These are phyloP conservation scores for Mayetiola destructor DNA, from an alignment of 2,888 invertebrate species.

Conservation along the genomic window DNA sequence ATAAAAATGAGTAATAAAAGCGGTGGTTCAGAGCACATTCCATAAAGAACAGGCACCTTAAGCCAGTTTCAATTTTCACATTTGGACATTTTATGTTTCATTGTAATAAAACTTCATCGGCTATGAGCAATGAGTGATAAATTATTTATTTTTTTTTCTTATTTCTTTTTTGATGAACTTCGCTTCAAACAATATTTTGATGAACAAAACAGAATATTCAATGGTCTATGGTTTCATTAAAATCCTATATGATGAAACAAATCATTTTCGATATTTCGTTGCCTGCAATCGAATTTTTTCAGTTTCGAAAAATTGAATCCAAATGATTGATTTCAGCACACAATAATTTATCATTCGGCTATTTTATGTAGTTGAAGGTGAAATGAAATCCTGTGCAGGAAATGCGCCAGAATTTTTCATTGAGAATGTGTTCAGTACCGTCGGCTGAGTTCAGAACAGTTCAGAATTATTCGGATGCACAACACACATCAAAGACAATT, in stretches of 20 bases:
- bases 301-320: neutral
- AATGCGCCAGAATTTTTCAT: neutral
- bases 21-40: constrained; percentile 4
- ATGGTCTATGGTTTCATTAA: neutral
- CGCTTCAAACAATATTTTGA: neutral
- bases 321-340: constrained; percentile 9
- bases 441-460: neutral
- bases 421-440: neutral
- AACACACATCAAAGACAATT: too few species aligned
- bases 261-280: neutral
- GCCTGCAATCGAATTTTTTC: too few species aligned
- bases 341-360: neutral
- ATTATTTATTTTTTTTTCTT: neutral
- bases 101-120: neutral
- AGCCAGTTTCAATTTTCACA: neutral
- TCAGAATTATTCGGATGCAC: neutral
- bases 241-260: neutral
- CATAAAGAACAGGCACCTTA: constrained; percentile 9
- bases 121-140: constrained; percentile 5
- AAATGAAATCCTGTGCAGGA: neutral
- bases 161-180: neutral
- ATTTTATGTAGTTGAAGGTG: too few species aligned
- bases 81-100: neutral
- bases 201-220: neutral
- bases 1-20: constrained; percentile 1